phyloP scores from a whole-genome alignment of 2,113 vertebrate genomes.

The Microtus montanus region DNA sequence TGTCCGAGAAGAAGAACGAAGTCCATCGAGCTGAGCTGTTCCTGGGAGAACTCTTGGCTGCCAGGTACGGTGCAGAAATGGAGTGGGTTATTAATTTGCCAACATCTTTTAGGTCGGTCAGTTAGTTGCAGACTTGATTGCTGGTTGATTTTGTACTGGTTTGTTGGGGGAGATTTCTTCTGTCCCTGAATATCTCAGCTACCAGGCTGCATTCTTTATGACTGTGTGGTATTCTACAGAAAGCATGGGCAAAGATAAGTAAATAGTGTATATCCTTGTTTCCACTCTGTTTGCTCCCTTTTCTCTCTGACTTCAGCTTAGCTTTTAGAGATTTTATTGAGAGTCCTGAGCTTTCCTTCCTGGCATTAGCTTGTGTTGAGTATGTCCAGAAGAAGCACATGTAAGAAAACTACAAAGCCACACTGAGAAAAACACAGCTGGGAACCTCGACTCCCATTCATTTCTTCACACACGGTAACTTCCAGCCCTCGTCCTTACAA shows the following conservation, averaged over 20 bases:
- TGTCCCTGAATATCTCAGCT: not conserved
- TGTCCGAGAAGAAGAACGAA: slow-evolving; percentile 90
- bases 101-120: not conserved
- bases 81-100: not conserved
- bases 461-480: not conserved
- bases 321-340: not conserved
- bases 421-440: not conserved
- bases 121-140: not conserved
- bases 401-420: not conserved
- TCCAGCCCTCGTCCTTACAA: not conserved
- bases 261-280: not conserved
- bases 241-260: not conserved
- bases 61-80: slow-evolving; percentile 86
- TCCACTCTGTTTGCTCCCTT: not conserved
- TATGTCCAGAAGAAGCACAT: not conserved
- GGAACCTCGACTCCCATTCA: not conserved
- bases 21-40: slow-evolving; percentile 93
- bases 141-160: not conserved
- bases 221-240: not conserved
- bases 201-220: not conserved
- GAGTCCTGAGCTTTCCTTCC: not conserved
- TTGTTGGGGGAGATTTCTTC: not conserved
- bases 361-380: not conserved
- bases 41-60: slow-evolving; percentile 90
- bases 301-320: not conserved